Evolutionary conservation across 1,140 invertebrate genomes (phyloP), one percentile per base, ranked within the genome.

Genomic region (Aphaenogaster rudis): DNA sequence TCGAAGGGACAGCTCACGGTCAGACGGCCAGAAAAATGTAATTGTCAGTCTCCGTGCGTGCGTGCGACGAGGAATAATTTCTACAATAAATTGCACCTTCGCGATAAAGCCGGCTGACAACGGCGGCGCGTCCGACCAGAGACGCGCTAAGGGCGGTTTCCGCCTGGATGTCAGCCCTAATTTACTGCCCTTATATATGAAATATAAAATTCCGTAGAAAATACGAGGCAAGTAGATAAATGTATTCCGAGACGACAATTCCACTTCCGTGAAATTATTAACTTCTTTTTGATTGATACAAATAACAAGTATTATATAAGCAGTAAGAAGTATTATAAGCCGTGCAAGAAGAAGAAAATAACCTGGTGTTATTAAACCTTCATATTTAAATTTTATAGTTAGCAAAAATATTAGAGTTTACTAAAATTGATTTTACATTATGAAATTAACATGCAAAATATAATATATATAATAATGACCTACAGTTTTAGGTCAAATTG

Each of bases 31-130:
- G 59, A 78, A 86, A 78, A 86, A 86, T 76, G 59, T 78, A 78
- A 77, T 78, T 76, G 82, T 86, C 82, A 78, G 82, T 86, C 82
- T 61, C 9, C 67, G 42, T 82, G 67, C 69, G 54, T 72, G 82
- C 72, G 61, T 69, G 76, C 66, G 52, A 81, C 33, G 66, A 71
- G 50, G 78, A 64, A 86, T 86, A 86, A 86, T 86, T 86, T 78
- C 64, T 72, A 69, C 85, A 63, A 86, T 86, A 86, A 86, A 86
- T 86, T 82, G 85, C 66, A 86, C 54, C 67, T 74, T 82, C 52
- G 69, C 85, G 64, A 86, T 82, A 86, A 86, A 86, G 72, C 48
- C 59, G 82, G 71, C 61, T 45, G 80, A 61, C 80, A 82, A 72
- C 64, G 48, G 36, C 50, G 45, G 61, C 42, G 57, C 61, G 77